phyloP scores from a whole-genome alignment of 2,888 invertebrate species.

The Aporophyla nigra region DNA sequence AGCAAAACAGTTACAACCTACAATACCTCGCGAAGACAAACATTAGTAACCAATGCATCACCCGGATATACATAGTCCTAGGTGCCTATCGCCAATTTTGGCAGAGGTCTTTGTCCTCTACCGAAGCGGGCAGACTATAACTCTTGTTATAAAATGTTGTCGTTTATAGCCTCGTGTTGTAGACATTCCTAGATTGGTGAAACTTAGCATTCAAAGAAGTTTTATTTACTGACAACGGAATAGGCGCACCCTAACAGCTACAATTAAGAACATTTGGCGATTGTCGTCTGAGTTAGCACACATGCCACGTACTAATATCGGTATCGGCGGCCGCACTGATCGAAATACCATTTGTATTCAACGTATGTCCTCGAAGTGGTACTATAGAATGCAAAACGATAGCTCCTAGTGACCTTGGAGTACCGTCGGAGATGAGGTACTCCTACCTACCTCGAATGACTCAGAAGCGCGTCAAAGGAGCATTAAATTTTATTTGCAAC shows the following conservation, averaged over 20 bases:
- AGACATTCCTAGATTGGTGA: slow-evolving; percentile 6
- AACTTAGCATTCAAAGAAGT: slow-evolving; percentile 32
- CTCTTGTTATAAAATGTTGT: slow-evolving; percentile 9
- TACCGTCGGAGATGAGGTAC: slow-evolving; percentile 46
- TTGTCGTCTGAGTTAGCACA: slow-evolving; percentile 52
- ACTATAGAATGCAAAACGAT: slow-evolving; percentile 64
- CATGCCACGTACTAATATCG: slow-evolving; percentile 65
- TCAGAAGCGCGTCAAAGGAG: slow-evolving; percentile 57
- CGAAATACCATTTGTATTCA: slow-evolving; percentile 72
- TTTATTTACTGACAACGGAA: slow-evolving; percentile 62
- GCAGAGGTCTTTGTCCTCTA: slow-evolving; percentile 35
- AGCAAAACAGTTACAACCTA: no score
- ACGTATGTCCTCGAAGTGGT: slow-evolving; percentile 42
- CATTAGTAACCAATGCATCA: slow-evolving; percentile 25
- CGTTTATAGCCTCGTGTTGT: background rate
- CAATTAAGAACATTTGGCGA: slow-evolving; percentile 48
- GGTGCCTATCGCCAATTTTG: background rate
- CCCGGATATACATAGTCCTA: slow-evolving; percentile 27
- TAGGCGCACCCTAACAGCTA: slow-evolving; percentile 54
- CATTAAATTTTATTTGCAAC: slow-evolving; percentile 64
- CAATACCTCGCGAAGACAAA: background rate
- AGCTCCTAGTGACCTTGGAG: slow-evolving; percentile 73
- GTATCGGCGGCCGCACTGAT: slow-evolving; percentile 53
- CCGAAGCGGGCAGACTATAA: slow-evolving; percentile 8
- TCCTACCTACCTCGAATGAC: slow-evolving; percentile 50